Evolutionary conservation across 1,140 invertebrate species (phyloP).

Genomic region (Trachymyrmex septentrionalis): DNA sequence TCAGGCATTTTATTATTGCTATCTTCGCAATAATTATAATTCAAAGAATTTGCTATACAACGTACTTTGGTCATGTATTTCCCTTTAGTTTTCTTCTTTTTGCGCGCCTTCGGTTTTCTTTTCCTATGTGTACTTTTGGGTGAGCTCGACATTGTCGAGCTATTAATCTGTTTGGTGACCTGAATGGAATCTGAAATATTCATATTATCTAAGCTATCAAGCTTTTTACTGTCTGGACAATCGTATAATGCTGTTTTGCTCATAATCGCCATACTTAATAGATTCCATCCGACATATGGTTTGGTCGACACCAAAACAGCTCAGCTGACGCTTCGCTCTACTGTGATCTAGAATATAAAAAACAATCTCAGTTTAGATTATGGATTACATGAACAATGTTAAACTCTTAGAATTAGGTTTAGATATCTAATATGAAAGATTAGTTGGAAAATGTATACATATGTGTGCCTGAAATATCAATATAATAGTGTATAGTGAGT

Average conservation of each 20-base stretch:
- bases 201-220: not conserved
- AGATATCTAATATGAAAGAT: too few relatives aligned
- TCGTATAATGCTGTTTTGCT: constrained; percentile 72
- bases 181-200: constrained; percentile 3
- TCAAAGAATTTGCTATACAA: constrained; percentile 57
- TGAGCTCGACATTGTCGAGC: constrained; percentile 27
- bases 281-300: constrained; percentile 76
- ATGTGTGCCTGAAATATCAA: too few relatives aligned
- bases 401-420: too few relatives aligned
- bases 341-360: constrained; percentile 63
- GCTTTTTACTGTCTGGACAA: constrained; percentile 7
- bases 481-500: too few relatives aligned
- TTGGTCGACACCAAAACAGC: constrained; percentile 79
- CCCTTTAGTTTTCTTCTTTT: constrained; percentile 3
- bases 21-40: constrained; percentile 10
- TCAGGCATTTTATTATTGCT: not conserved
- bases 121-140: constrained; percentile 56
- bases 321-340: constrained; percentile 75
- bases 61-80: constrained; percentile 54
- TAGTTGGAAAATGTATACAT: too few relatives aligned
- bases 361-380: too few relatives aligned
- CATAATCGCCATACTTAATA: constrained; percentile 68
- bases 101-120: constrained; percentile 15
- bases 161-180: not conserved
- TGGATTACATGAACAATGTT: too few relatives aligned